A percentile compares a stretch with the other conserved stretches of the same genome.
Conservation (phyloP, 2,797 vertebrate species). For the Eupleurogrammus muticus region DNA sequence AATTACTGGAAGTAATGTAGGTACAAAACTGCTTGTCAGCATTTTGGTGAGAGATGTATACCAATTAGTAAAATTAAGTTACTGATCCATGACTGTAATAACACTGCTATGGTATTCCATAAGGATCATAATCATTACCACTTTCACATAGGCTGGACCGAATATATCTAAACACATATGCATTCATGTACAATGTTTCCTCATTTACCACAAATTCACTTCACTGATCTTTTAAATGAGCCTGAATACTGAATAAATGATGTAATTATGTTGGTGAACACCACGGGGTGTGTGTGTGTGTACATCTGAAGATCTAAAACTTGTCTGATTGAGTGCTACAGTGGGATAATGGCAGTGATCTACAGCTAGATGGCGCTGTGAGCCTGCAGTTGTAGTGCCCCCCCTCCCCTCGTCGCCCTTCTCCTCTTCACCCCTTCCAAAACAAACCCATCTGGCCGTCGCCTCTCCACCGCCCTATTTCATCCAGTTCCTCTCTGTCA, state of each 20-base stretch:
- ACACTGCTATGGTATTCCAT: neutral
- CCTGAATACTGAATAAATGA: neutral
- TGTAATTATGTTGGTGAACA: neutral
- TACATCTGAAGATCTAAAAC: neutral
- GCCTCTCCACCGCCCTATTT: slow-evolving; percentile 19
- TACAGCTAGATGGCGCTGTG: slow-evolving; percentile 70
- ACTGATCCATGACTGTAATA: neutral
- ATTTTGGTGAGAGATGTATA: neutral
- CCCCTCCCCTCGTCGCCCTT: slow-evolving; percentile 1
- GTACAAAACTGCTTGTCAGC: neutral
- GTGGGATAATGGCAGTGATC: neutral
- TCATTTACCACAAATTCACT: slow-evolving; percentile 10
- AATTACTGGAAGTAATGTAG: neutral
- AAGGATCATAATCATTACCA: neutral
- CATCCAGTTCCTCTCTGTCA: slow-evolving; percentile 36
- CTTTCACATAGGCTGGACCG: neutral
- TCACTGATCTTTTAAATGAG: slow-evolving; percentile 8
- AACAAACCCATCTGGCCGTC: slow-evolving; percentile 34
- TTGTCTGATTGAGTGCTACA: slow-evolving; percentile 4
- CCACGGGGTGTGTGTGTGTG: neutral
- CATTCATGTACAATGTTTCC: neutral
- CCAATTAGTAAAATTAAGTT: neutral
- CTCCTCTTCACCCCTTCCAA: neutral
- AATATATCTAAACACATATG: neutral
- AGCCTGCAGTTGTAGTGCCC: slow-evolving; percentile 16